Evolutionary conservation across 2,888 invertebrate genomes (phyloP).

Genomic region (Encarsia formosa): DNA sequence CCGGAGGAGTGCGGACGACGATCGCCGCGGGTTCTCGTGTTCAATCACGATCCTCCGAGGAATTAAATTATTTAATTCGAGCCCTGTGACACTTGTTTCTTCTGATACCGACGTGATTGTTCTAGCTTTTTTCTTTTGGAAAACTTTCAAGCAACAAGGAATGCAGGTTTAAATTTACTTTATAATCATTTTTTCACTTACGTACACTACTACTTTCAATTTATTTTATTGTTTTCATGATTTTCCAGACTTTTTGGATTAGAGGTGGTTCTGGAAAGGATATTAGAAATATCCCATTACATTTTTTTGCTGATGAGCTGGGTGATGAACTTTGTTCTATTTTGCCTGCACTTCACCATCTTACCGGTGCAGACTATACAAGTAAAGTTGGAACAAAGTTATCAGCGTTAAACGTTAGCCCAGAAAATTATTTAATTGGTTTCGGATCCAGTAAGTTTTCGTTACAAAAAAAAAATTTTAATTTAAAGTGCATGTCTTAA

Average conservation of each 20-base stretch:
- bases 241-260: background rate
- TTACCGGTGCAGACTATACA: slow-evolving; percentile 16
- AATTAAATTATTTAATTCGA: too few relatives aligned
- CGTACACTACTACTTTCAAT: too few relatives aligned
- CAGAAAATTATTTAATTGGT: background rate
- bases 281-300: background rate
- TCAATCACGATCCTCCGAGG: too few relatives aligned
- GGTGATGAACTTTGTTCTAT: background rate
- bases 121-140: background rate
- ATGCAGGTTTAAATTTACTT: background rate
- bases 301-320: background rate
- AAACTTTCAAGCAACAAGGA: background rate
- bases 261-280: background rate
- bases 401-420: background rate
- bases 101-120: background rate
- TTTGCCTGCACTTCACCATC: slow-evolving; percentile 14
- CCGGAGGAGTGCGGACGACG: too few relatives aligned
- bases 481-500: background rate
- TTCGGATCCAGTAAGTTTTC: background rate
- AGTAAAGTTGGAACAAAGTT: slow-evolving; percentile 19
- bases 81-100: background rate
- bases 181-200: background rate
- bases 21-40: too few relatives aligned
- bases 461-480: background rate
- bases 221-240: too few relatives aligned